Evolutionary conservation across 2,888 invertebrate genomes (phyloP).

Genomic region (Oithona nana): DNA sequence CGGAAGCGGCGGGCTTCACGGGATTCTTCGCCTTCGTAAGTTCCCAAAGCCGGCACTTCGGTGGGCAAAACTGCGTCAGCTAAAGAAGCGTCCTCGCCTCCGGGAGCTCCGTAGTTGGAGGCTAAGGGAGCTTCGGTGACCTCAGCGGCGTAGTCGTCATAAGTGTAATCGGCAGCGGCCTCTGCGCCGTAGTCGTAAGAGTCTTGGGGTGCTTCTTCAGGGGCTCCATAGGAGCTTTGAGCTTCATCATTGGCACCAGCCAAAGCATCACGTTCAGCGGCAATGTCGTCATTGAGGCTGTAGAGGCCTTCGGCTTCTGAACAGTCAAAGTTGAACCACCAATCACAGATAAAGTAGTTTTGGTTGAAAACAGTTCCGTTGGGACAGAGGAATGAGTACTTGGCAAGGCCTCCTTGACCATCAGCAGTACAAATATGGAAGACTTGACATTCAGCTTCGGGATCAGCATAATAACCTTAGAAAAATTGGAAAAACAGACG

Average conservation of each 20-base stretch:
- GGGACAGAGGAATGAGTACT: slow-evolving; percentile 15
- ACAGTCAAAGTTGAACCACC: slow-evolving; percentile 18
- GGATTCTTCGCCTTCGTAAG: not conserved
- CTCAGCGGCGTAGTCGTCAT: not conserved
- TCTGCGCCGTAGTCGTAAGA: not conserved
- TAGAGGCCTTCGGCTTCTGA: slow-evolving; percentile 15
- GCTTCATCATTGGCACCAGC: not conserved
- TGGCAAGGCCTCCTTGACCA: slow-evolving; percentile 13
- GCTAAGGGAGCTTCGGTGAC: not conserved
- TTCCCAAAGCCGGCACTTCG: not conserved
- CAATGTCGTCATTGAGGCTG: slow-evolving; percentile 13
- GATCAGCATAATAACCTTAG: slow-evolving; percentile 15
- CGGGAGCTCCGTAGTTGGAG: not conserved
- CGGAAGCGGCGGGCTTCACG: not conserved
- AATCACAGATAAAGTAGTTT: slow-evolving; percentile 17
- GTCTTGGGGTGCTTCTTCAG: not conserved
- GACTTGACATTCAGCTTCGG: slow-evolving; percentile 14
- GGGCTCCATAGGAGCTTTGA: too few species aligned
- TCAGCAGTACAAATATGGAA: slow-evolving; percentile 17
- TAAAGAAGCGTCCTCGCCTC: not conserved
- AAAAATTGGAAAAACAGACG: too few species aligned
- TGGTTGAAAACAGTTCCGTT: slow-evolving; percentile 16
- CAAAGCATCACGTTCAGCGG: slow-evolving; percentile 10
- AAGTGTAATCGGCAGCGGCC: not conserved
- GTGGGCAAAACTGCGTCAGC: not conserved